These are phyloP conservation scores for Melanostoma scalare DNA, from an alignment of 2,888 invertebrate genomes.

Conservation along the genomic window DNA sequence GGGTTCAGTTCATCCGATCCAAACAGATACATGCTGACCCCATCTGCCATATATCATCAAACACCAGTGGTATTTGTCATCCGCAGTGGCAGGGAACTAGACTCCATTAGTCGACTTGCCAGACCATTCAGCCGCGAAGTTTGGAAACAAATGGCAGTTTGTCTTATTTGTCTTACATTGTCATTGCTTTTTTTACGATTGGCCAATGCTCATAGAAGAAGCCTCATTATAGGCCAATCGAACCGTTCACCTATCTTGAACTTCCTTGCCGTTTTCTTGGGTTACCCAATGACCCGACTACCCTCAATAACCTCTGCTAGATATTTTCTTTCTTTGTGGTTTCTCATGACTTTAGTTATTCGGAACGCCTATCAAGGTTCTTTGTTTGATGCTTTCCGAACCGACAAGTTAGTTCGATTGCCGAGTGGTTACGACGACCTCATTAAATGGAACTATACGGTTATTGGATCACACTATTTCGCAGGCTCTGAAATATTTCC, in stretches of 20 bases:
- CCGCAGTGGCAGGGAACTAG: constrained; percentile 70
- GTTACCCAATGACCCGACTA: constrained; percentile 68
- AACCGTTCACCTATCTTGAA: not conserved
- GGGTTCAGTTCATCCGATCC: constrained; percentile 75
- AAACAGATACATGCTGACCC: constrained; percentile 72
- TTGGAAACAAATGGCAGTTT: constrained; percentile 67
- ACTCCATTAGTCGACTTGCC: constrained; percentile 72
- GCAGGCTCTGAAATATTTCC: not conserved
- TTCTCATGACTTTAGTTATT: constrained; percentile 75
- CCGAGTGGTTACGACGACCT: constrained; percentile 5
- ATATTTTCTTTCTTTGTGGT: constrained; percentile 76
- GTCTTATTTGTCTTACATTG: too few species aligned
- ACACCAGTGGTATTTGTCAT: constrained; percentile 76
- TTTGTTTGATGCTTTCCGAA: constrained; percentile 32
- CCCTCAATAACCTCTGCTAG: constrained; percentile 76
- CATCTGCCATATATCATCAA: constrained; percentile 76
- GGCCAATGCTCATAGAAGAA: not conserved
- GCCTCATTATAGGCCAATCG: not conserved
- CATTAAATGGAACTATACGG: not conserved
- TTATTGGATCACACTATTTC: not conserved
- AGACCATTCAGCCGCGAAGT: constrained; percentile 74
- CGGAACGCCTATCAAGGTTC: constrained; percentile 77
- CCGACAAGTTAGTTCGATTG: constrained; percentile 17
- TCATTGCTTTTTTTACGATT: not conserved
- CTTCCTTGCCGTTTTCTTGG: constrained; percentile 27